Evolutionary conservation across 2,888 invertebrate genomes (phyloP).

Genomic region (Lysandra coridon): DNA sequence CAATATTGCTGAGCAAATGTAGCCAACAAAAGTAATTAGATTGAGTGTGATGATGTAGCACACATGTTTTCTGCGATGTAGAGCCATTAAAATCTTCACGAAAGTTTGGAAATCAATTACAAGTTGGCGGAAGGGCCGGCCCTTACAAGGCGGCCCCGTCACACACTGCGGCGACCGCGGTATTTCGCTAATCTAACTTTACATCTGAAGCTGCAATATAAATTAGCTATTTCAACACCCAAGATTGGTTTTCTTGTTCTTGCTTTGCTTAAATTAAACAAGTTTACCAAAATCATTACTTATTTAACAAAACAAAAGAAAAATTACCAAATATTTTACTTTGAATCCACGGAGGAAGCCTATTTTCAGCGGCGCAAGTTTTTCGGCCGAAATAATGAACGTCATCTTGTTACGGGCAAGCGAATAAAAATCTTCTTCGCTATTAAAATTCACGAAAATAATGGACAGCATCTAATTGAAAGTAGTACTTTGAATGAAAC

Average conservation of each 20-base stretch:
- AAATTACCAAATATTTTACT: background rate
- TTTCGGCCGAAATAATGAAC: constrained; percentile 15
- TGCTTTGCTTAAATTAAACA: background rate
- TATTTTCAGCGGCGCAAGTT: constrained; percentile 6
- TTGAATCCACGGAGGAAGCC: background rate
- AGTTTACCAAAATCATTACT: background rate
- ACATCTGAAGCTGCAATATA: constrained; percentile 33
- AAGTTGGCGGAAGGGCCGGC: constrained; percentile 44
- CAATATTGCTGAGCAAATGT: no score
- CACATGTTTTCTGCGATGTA: constrained; percentile 38
- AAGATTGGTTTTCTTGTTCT: constrained; percentile 11
- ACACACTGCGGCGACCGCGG: constrained; percentile 46
- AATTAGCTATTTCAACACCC: background rate
- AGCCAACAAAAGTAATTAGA: background rate
- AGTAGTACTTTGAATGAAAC: constrained; percentile 14
- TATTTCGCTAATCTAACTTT: constrained; percentile 57
- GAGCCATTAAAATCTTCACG: constrained; percentile 44
- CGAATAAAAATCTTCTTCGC: constrained; percentile 12
- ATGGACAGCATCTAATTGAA: constrained; percentile 14
- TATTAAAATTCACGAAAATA: constrained; percentile 17
- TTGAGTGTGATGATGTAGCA: constrained; percentile 23
- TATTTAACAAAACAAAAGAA: background rate
- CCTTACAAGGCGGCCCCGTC: constrained; percentile 43
- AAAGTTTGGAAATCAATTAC: constrained; percentile 48
- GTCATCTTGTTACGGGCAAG: constrained; percentile 16